Evolutionary conservation across 2,888 invertebrate genomes (phyloP), one percentile per base, ranked within the genome.

Genomic region (Nemoura dubitans): DNA sequence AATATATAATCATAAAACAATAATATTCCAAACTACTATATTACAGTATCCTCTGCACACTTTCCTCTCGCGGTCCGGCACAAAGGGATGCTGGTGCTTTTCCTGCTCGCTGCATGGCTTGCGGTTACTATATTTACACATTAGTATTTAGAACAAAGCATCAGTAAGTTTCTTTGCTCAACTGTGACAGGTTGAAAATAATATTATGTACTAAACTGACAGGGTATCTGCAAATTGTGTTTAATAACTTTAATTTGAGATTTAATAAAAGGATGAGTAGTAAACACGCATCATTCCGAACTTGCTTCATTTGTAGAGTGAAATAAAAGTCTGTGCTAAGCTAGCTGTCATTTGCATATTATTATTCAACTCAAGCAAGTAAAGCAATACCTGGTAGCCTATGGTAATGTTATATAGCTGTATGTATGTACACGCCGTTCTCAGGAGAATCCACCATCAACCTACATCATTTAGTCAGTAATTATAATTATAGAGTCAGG

Each of bases 241-340:
- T 28, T 81, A 81, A 27, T 81, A 81, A n/a, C 28, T 81, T 28
- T 81, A 28, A 81, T 81, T 81, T n/a, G 28, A 81, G 81, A 81
- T 81, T 81, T 30, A 28, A n/a, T 81, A 81, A 81, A 28, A 30
- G 81, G 30, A 81, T 28, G 81, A n/a, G 27, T 10, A 30, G 30
- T 28, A 81, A 81, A 28, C 81, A 81, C 30, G 81, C n/a, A 78
- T 27, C 7, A 3, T 26, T 10, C 26, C 7, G 78, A 78, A 78
- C 78, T 27, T 26, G 26, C 78, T 78, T 28, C 28, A 28, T 78
- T 78, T 78, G 27, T 28, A 14, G 6, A 10, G 28, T 26, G 3
- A 16, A 78, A 78, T 78, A 28, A 78, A 78, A 78, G 2, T 16
- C 78, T 26, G 59, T 7, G 6, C 14, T 16, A 10, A 21, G 59